Evolutionary conservation across 2,797 vertebrate species (phyloP), one percentile per base, ranked within the genome.

Genomic region (Threskiornis aethiopicus): DNA sequence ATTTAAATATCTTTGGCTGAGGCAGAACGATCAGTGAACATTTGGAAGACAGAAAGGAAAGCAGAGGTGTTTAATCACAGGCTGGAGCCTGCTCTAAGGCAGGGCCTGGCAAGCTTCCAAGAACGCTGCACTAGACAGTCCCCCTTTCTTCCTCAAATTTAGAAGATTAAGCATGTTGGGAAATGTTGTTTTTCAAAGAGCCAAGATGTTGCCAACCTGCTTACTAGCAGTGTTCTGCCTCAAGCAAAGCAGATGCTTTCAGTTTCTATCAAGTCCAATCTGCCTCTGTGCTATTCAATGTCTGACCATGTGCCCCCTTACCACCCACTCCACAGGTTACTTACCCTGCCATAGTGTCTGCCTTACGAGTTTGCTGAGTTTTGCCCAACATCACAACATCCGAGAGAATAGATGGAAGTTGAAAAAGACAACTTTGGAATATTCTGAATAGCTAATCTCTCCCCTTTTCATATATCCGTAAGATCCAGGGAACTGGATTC

Each of bases 1-100:
- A 55, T 85, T 71, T 49, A 78, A 69, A 21, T 65, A 46, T 69
- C 73, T 89, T 87, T 0, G 0, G 31, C 77, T 84, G 77, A 84
- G 73, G 54, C 58, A 92, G 77, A 89, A 82, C 1, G 6, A 93
- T 90, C 73, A 72, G 59, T 19, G 80, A 94, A 62, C 62, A 47
- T 64, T 80, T 85, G 64, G 81, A 87, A 94, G 77, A 73, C 70
- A 81, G 76, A 90, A 93, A 94, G 84, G 81, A 94, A 94, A 94
- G 81, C 80, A 95, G 93, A 95, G 88, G 92, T 94, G 92, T 93
- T 93, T 89, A 92, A 94, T 96, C 84, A 93, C 47, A 84, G 77
- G 67, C 91, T 85, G 76, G 37, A 91, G 89, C n/a, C 67, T 73
- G 64, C 78, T 94, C 55, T 67, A 89, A 91, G 64, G 76, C 91